A percentile compares a stretch with the other conserved stretches of the same genome.
phyloP scores from a whole-genome alignment of 2,797 vertebrate species.

The Mallotus villosus region DNA sequence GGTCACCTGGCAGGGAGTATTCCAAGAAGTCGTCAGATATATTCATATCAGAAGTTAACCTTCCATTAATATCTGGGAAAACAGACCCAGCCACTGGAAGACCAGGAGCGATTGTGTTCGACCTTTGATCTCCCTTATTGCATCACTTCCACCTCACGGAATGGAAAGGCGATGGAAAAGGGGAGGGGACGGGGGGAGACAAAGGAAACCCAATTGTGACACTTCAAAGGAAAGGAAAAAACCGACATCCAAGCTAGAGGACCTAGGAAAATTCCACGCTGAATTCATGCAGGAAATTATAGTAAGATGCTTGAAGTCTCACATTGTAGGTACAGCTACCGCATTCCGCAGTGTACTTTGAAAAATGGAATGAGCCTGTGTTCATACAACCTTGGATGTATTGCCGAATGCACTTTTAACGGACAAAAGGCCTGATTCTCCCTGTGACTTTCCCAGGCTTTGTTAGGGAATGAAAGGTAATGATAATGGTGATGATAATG shows the following conservation, averaged over 20 bases:
- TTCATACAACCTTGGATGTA: background rate
- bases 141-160: conserved; percentile 1
- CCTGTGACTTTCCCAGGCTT: background rate
- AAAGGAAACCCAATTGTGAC: background rate
- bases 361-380: too few species aligned
- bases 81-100: background rate
- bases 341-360: too few species aligned
- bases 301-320: too few species aligned
- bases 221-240: background rate
- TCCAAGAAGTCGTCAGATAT: background rate
- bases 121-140: background rate
- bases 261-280: background rate
- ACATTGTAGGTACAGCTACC: too few species aligned
- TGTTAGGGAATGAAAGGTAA: background rate
- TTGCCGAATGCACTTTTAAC: background rate
- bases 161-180: background rate
- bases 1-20: background rate
- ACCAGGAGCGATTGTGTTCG: background rate
- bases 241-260: background rate
- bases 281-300: background rate
- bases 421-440: background rate
- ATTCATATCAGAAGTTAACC: background rate
- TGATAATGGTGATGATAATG: conserved; percentile 1
- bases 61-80: background rate
- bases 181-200: background rate